These are phyloP conservation scores for Drosophila melanosoma DNA, from an alignment of 2,888 invertebrate species.

Conservation along the genomic window DNA sequence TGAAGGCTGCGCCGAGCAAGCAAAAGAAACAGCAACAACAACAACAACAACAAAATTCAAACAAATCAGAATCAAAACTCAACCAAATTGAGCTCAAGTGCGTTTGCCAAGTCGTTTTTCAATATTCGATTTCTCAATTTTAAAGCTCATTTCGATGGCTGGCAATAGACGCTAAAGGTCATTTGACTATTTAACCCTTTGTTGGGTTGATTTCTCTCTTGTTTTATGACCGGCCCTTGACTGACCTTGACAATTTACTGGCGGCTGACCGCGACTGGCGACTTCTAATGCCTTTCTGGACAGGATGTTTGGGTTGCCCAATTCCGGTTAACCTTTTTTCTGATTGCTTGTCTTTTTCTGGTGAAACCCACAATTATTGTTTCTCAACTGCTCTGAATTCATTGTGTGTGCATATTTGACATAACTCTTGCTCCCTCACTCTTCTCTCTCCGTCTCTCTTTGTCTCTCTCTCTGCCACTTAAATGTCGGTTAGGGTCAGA, in stretches of 20 bases:
- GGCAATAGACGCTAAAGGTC: constrained; percentile 49
- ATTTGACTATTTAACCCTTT: constrained; percentile 69
- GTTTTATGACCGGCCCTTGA: constrained; percentile 42
- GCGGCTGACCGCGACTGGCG: constrained; percentile 23
- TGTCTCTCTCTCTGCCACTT: background rate
- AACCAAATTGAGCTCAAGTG: constrained; percentile 74
- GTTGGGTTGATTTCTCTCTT: constrained; percentile 3
- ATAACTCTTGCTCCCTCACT: constrained; percentile 18
- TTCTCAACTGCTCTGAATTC: constrained; percentile 30
- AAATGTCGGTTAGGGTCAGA: constrained; percentile 12
- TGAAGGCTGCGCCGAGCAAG: constrained; percentile 62
- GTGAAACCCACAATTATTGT: constrained; percentile 25
- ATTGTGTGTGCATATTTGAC: constrained; percentile 30
- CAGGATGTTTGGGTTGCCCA: constrained; percentile 53
- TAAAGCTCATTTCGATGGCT: constrained; percentile 47
- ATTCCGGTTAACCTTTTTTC: constrained; percentile 54
- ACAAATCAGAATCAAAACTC: constrained; percentile 21
- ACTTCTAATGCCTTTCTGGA: constrained; percentile 22
- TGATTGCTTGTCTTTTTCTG: constrained; percentile 41
- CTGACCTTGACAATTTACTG: constrained; percentile 52
- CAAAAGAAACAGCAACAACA: constrained; percentile 29
- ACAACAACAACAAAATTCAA: constrained; percentile 4
- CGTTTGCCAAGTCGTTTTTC: constrained; percentile 58
- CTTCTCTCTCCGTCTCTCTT: background rate
- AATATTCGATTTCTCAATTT: constrained; percentile 43